phyloP scores from a whole-genome alignment of 2,888 invertebrate genomes.

The Schizotus pectinicornis region DNA sequence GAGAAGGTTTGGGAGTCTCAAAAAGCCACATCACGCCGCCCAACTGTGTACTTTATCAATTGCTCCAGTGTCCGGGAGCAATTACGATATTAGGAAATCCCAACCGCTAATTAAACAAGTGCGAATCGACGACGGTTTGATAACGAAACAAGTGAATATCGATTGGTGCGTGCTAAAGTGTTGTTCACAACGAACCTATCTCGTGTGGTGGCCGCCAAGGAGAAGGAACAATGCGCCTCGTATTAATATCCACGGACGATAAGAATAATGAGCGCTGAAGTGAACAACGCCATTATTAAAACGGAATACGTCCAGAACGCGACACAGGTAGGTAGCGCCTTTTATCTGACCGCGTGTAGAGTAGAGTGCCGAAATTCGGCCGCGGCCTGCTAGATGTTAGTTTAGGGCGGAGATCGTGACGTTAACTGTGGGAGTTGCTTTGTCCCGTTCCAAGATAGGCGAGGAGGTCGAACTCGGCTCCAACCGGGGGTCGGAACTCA shows the following conservation, averaged over 20 bases:
- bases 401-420: conserved; percentile 44
- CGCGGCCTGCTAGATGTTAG: conserved; percentile 24
- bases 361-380: conserved; percentile 13
- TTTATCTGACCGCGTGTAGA: background rate
- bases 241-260: conserved; percentile 13
- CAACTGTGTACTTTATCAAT: conserved; percentile 35
- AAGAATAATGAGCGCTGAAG: conserved; percentile 23
- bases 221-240: conserved; percentile 12
- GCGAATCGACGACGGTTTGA: no score
- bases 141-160: background rate
- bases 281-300: conserved; percentile 18
- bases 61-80: conserved; percentile 27
- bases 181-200: background rate
- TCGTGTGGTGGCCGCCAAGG: background rate
- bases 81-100: conserved; percentile 15
- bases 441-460: conserved; percentile 43
- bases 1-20: conserved; percentile 36
- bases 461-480: conserved; percentile 54
- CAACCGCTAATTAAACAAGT: no score
- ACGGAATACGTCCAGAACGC: conserved; percentile 29
- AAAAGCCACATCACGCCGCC: conserved; percentile 23
- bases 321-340: conserved; percentile 28
- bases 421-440: conserved; percentile 47
- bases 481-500: conserved; percentile 43
- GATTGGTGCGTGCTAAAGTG: background rate